Conservation (phyloP, 2,888 invertebrate genomes). For the Herminia tarsipennalis region DNA sequence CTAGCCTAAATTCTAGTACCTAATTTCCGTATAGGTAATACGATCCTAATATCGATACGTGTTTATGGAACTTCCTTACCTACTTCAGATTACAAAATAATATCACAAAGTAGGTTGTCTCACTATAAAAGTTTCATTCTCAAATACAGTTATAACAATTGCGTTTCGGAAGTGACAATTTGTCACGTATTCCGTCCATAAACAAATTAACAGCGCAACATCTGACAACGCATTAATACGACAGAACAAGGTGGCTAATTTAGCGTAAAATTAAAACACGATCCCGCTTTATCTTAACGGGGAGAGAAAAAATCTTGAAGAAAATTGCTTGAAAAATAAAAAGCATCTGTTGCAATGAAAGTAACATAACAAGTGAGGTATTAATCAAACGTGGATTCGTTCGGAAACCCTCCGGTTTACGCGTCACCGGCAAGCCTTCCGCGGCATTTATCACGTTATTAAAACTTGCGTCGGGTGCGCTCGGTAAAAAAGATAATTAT, state of each 20-base stretch:
- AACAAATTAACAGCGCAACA: conserved; percentile 41
- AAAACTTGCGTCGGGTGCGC: conserved; percentile 77
- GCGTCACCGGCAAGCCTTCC: conserved; percentile 83
- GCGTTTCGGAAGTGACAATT: conserved; percentile 12
- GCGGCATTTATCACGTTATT: conserved; percentile 84
- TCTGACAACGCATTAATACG: conserved; percentile 54
- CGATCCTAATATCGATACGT: too few species aligned
- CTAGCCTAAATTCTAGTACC: too few species aligned
- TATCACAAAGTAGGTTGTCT: too few species aligned
- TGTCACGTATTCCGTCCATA: conserved; percentile 14
- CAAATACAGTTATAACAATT: not conserved
- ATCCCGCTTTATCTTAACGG: conserved; percentile 58
- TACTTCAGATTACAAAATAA: too few species aligned
- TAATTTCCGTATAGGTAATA: too few species aligned
- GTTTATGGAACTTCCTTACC: too few species aligned
- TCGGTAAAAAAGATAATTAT: conserved; percentile 85
- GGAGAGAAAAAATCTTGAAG: conserved; percentile 46
- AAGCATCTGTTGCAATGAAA: conserved; percentile 63
- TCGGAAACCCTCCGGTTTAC: conserved; percentile 64
- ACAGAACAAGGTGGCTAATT: conserved; percentile 67
- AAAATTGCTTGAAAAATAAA: conserved; percentile 72
- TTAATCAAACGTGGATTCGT: conserved; percentile 51
- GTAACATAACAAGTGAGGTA: conserved; percentile 65
- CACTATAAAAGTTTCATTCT: not conserved
- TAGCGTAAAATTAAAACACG: conserved; percentile 75